These are phyloP conservation scores for Urocynchramus pylzowi DNA, from an alignment of 2,113 vertebrate species.

Conservation along the genomic window DNA sequence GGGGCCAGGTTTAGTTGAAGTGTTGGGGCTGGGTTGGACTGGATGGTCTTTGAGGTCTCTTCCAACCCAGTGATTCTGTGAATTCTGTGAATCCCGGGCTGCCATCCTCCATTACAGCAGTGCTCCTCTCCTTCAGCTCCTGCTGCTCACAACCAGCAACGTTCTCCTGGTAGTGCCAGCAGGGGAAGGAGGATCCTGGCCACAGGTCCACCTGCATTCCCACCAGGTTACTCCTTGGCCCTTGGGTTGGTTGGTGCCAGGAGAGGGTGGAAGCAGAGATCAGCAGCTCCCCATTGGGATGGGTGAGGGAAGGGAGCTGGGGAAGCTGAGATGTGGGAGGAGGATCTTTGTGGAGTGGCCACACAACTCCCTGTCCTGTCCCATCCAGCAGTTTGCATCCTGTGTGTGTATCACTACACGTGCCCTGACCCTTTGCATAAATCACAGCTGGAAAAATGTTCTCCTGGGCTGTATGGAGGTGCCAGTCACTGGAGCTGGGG, in stretches of 20 bases:
- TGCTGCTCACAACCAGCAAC: background rate
- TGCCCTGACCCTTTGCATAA: background rate
- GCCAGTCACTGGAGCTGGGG: background rate
- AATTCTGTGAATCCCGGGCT: background rate
- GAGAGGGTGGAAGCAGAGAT: background rate
- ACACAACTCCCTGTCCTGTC: background rate
- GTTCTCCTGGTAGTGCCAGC: background rate
- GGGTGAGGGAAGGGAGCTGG: background rate
- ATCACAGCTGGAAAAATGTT: background rate
- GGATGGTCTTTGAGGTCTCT: background rate
- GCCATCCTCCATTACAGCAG: background rate
- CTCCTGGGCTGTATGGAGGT: background rate
- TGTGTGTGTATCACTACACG: accelerated
- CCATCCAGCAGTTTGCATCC: background rate
- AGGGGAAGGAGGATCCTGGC: background rate
- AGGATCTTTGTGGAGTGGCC: background rate
- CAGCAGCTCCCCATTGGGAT: accelerated
- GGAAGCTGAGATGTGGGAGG: background rate
- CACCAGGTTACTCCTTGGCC: background rate
- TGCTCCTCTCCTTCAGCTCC: background rate
- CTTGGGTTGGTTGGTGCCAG: accelerated
- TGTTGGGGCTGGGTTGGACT: no score
- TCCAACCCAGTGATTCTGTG: background rate
- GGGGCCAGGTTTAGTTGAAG: background rate
- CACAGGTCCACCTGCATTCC: background rate